Percentiles rank a stretch among this genome's conserved stretches.
These are phyloP conservation scores for Paralichthys olivaceus DNA, from an alignment of 2,113 vertebrate species.

Conservation along the genomic window DNA sequence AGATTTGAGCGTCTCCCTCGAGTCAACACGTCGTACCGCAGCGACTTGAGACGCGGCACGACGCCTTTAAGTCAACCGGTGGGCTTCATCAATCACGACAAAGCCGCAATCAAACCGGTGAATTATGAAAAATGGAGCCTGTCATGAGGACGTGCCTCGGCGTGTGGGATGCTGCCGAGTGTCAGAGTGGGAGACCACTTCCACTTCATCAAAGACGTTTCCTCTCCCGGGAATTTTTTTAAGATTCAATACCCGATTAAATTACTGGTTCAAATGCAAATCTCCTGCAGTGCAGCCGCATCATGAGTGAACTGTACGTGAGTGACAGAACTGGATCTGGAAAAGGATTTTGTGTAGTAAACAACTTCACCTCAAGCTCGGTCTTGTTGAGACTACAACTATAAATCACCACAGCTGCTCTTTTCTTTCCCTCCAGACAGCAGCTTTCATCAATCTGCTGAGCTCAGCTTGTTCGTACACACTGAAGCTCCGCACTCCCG, in stretches of 20 bases:
- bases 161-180: conserved; percentile 61
- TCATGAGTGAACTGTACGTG: conserved; percentile 27
- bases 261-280: conserved; percentile 64
- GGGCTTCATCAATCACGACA: conserved; percentile 79
- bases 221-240: conserved; percentile 25
- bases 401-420: conserved; percentile 63
- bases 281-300: conserved; percentile 14
- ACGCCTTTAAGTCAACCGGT: conserved; percentile 57
- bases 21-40: conserved; percentile 32
- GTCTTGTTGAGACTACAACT: conserved; percentile 46
- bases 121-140: conserved; percentile 83
- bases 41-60: conserved; percentile 30
- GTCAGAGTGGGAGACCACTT: conserved; percentile 61
- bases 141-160: conserved; percentile 65
- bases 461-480: conserved; percentile 47
- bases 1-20: conserved; percentile 25
- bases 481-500: conserved; percentile 19
- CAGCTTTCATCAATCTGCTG: conserved; percentile 57
- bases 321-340: conserved; percentile 48
- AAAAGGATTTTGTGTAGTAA: conserved; percentile 42
- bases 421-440: conserved; percentile 20
- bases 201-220: conserved; percentile 61
- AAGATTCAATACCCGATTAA: conserved; percentile 50
- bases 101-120: conserved; percentile 75
- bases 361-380: conserved; percentile 48